Evolutionary conservation across 2,113 vertebrate species (phyloP), one percentile per base, ranked within the genome.

Genomic region (Balaeniceps rex): DNA sequence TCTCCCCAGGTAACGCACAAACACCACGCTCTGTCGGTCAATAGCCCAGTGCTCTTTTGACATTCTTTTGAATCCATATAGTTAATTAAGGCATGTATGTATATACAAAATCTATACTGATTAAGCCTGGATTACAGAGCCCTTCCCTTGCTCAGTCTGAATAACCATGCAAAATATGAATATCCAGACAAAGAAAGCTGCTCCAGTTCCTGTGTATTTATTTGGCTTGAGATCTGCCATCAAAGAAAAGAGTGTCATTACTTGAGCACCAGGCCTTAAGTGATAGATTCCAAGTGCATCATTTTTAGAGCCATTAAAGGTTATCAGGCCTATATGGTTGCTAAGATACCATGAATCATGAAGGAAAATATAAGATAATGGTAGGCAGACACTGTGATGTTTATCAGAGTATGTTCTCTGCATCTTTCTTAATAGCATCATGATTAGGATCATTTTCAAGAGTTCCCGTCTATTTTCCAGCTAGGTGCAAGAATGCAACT

Each of bases 301-400:
- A 97, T 96, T 98, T 98, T 97, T 94, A 94, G 94, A 97, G 95
- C 92, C 87, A 97, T 98, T 98, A 98, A 69, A 82, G 94, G 96
- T 90, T 97, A 98, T 97, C 80, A 93, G 86, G 87, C 92, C 96
- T 85, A 79, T 95, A 85, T 87, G 81, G 98, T 98, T 98, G 98
- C 98, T 98, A 98, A 96, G 98, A 98, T 97, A 98, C 98, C 88
- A 75, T 54, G 93, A 97, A 98, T 97, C 88, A 82, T 93, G 90
- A 97, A 98, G 93, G 70, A 96, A 98, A 98, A 96, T 93, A 97
- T 95, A 93, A 95, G 90, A 96, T 97, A 97, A 98, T 88, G 55
- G 74, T 92, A 96, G 93, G 90, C 95, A 98, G 95, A 82, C 52
- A 31, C 63, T 94, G 90, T 61, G 83, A 95, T 98, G 87, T 95